Evolutionary conservation across 2,797 vertebrate genomes (phyloP), one percentile per base, ranked within the genome.

Genomic region (Hippocampus kuda): DNA sequence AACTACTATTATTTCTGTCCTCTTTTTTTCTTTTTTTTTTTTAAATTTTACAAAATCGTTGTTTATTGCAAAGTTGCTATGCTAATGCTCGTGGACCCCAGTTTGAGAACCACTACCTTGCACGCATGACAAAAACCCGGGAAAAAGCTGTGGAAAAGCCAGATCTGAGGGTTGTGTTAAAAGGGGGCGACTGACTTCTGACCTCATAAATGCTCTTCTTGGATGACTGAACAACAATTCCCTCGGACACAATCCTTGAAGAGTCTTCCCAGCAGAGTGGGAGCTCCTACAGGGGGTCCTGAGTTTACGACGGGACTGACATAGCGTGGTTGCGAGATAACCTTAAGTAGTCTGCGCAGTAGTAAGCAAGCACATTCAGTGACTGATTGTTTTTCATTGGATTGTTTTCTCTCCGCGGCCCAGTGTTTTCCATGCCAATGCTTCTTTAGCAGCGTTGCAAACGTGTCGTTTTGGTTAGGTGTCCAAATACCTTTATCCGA

Each of bases 141-240:
- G 53, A 24, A 56, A 56, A n/a, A 56, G n/a, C 22, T 56, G 22
- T 12, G 53, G 20, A 56, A 56, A 56, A 24, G 53, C 9, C 24
- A 9, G 2, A n/a, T 56, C 20, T n/a, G 53, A 24, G 2, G n/a
- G 53, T 12, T 3, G 53, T 54, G 53, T 54, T 54, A 54, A n/a
- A 54, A 48, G 15, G 8, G 22, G 53, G 2, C 10, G 10, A 12
- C 9, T 24, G 53, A 56, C 53, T 24, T 56, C n/a, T 56, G n/a
- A 56, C 53, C 53, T 56, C 53, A 56, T 56, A 56, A 56, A 56
- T 56, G 53, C n/a, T 56, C n/a, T 56, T 56, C 22, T 38, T 56
- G n/a, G n/a, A 10, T n/a, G 22, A 56, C 11, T 13, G n/a, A 11
- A 56, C 53, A 24, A n/a, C 22, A n/a, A 56, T 56, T 24, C 53